Evolutionary conservation across 2,888 invertebrate species (phyloP), one percentile per base, ranked within the genome.

Genomic region (Baccha elongata): DNA sequence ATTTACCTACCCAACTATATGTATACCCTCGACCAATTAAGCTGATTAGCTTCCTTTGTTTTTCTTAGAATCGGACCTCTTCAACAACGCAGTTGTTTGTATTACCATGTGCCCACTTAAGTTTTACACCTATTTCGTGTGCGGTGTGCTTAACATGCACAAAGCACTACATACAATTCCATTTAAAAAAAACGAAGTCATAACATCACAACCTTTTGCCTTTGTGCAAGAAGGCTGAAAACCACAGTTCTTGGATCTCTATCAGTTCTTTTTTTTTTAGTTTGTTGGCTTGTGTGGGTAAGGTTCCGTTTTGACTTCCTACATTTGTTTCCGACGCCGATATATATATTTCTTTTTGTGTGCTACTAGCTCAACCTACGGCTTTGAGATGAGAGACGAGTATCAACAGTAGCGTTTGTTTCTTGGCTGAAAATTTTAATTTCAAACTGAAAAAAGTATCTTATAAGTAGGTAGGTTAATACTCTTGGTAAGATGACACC

Each of bases 301-400:
- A 76, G 7, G 73, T 79, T 79, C 76, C 65, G 81, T 76, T 81
- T 71, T 58, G 48, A 62, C 81, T 81, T 81, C 80, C 80, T 81
- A 65, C 69, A 67, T 64, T 76, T 76, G 60, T 76, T 71, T 81
- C 76, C 81, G 71, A 15, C 37, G n/a, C 5, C n/a, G n/a, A n/a
- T n/a, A n/a, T n/a, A n/a, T 50, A 19, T 42, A 29, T 52, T 17
- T 64, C 11, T 5, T 11, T 60, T 11, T 21, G 11, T 5, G 23
- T 13, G 52, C 7, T 1, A 11, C 10, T 32, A 29, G 11, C 52
- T 52, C 29, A 32, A 32, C 23, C 55, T 19, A 55, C 40, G 10
- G n/a, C n/a, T n/a, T n/a, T n/a, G n/a, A n/a, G n/a, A n/a, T n/a
- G n/a, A n/a, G n/a, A n/a, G n/a, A 6, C 21, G 23, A 50, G 23